These are phyloP conservation scores for Agrypnia vestita DNA, from an alignment of 1,140 invertebrate species.

Conservation along the genomic window DNA sequence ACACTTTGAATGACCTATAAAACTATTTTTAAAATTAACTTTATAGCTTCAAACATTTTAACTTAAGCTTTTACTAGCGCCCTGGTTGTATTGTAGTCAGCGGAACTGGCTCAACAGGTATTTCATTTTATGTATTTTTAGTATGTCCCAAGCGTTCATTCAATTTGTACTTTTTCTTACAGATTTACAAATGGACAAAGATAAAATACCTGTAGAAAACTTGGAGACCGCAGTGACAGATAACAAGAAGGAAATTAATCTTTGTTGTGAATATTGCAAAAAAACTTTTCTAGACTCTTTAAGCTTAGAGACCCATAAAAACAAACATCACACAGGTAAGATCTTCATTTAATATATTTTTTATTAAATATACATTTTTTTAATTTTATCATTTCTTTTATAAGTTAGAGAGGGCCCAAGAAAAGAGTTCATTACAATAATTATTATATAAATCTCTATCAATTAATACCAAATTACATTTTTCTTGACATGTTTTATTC, in stretches of 20 bases:
- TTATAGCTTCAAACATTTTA: too few relatives aligned
- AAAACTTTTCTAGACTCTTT: slow-evolving; percentile 38
- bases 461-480: too few relatives aligned
- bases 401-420: too few relatives aligned
- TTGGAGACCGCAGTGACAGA: background rate
- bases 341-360: background rate
- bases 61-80: too few relatives aligned
- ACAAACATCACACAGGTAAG: slow-evolving; percentile 47
- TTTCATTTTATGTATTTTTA: slow-evolving; percentile 17
- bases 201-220: slow-evolving; percentile 21
- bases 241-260: slow-evolving; percentile 20
- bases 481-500: too few relatives aligned
- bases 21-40: too few relatives aligned
- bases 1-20: too few relatives aligned
- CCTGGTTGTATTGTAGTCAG: too few relatives aligned
- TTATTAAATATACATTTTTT: background rate
- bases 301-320: slow-evolving; percentile 48
- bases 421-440: too few relatives aligned
- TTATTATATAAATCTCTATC: too few relatives aligned
- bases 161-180: background rate
- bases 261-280: slow-evolving; percentile 48
- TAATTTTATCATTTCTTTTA: too few relatives aligned
- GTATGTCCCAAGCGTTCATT: background rate
- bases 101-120: too few relatives aligned
- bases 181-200: slow-evolving; percentile 35